Conservation (phyloP, 2,113 vertebrate genomes). For the Cyphomyrus discorhynchus region DNA sequence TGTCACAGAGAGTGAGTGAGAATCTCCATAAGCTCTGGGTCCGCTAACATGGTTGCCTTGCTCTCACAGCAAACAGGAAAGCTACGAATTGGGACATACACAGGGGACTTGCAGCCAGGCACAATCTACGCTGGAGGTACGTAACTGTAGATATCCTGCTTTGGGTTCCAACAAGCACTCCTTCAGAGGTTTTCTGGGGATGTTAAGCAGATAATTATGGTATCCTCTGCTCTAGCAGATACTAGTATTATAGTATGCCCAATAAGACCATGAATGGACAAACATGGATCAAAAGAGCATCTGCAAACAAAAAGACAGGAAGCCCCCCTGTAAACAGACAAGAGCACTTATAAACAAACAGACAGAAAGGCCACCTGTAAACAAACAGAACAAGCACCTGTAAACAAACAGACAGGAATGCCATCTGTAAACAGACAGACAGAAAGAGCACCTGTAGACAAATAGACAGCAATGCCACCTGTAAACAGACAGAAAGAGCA, state of each 20-base stretch:
- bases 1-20: neutral
- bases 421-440: neutral
- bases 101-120: constrained; percentile 66
- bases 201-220: neutral
- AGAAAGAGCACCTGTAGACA: neutral
- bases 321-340: neutral
- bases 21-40: neutral
- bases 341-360: neutral
- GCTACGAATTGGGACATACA: constrained; percentile 74
- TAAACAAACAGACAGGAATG: neutral
- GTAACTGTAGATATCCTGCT: neutral
- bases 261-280: neutral
- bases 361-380: neutral
- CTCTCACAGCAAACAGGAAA: constrained; percentile 67
- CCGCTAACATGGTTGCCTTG: neutral
- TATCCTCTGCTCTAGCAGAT: neutral
- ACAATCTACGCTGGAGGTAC: constrained; percentile 74
- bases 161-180: neutral
- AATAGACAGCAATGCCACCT: neutral
- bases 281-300: neutral
- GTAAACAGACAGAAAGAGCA: neutral
- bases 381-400: neutral
- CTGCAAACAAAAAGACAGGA: neutral
- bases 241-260: neutral
- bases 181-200: neutral